Conservation (phyloP, 2,113 vertebrate species). For the Dascyllus trimaculatus region DNA sequence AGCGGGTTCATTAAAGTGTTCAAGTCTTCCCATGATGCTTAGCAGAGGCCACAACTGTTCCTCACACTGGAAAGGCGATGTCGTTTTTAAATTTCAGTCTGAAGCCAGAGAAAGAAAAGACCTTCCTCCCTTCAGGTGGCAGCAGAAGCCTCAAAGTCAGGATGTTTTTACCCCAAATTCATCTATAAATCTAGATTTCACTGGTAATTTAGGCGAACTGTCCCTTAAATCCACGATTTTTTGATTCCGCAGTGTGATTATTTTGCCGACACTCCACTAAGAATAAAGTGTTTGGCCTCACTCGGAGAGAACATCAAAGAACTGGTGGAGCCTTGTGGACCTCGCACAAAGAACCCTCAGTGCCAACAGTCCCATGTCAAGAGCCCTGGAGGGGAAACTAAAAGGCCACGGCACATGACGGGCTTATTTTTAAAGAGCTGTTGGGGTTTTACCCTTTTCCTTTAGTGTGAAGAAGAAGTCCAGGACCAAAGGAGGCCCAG, state of each 20-base stretch:
- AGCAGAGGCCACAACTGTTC: background rate
- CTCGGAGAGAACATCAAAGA: constrained; percentile 31
- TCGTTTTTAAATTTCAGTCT: too few relatives aligned
- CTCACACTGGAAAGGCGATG: too few relatives aligned
- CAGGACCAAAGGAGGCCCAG: too few relatives aligned
- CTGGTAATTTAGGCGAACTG: background rate
- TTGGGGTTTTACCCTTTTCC: too few relatives aligned
- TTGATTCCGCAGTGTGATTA: background rate
- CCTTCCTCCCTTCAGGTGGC: too few relatives aligned
- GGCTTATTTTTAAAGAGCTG: constrained; percentile 12
- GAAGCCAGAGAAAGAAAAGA: too few relatives aligned
- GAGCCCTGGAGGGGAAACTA: constrained; percentile 14
- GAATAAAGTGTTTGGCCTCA: constrained; percentile 22
- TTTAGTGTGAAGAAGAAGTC: background rate
- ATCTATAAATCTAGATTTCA: background rate
- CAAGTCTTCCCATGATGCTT: background rate
- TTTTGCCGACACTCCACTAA: constrained; percentile 25
- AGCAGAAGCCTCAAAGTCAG: too few relatives aligned
- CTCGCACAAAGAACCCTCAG: constrained; percentile 18
- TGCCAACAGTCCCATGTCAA: constrained; percentile 22
- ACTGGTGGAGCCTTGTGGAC: constrained; percentile 19
- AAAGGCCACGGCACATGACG: constrained; percentile 24
- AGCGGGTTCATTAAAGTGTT: background rate
- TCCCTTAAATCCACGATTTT: constrained; percentile 3
- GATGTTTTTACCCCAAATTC: background rate